These are phyloP conservation scores for Perca flavescens DNA, from an alignment of 2,113 vertebrate genomes.

Conservation along the genomic window DNA sequence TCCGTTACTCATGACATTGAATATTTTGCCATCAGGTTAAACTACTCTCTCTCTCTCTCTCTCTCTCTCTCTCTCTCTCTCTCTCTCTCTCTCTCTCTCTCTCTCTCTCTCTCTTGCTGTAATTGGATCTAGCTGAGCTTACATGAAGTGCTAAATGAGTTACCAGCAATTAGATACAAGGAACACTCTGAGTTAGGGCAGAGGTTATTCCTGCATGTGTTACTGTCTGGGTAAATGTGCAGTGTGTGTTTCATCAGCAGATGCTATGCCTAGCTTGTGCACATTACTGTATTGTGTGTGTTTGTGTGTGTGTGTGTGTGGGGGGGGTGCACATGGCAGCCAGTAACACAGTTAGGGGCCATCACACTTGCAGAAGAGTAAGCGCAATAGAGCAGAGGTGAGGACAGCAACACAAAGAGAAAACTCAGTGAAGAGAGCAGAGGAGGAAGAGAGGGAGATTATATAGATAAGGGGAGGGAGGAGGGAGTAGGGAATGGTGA, in stretches of 20 bases:
- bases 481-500: conserved; percentile 27
- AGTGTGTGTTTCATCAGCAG: conserved; percentile 9
- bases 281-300: not conserved
- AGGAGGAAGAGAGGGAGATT: conserved; percentile 20
- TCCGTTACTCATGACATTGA: not conserved
- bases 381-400: conserved; percentile 46
- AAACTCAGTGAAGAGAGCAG: conserved; percentile 51
- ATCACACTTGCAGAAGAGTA: conserved; percentile 42
- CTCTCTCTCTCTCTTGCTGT: conserved; percentile 47
- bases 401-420: conserved; percentile 56
- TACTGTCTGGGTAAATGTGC: conserved; percentile 11
- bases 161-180: conserved; percentile 72
- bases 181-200: conserved; percentile 61
- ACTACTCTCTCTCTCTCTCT: no score
- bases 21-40: conserved; percentile 65
- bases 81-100: no score
- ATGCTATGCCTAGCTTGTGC: conserved; percentile 4
- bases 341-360: conserved; percentile 22
- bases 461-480: conserved; percentile 19
- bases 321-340: not conserved
- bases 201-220: conserved; percentile 45
- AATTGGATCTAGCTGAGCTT: conserved; percentile 79
- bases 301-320: conserved; percentile 21
- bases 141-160: conserved; percentile 78
- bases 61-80: no score